phyloP scores from a whole-genome alignment of 2,113 vertebrate genomes.

The Arenaria interpres region DNA sequence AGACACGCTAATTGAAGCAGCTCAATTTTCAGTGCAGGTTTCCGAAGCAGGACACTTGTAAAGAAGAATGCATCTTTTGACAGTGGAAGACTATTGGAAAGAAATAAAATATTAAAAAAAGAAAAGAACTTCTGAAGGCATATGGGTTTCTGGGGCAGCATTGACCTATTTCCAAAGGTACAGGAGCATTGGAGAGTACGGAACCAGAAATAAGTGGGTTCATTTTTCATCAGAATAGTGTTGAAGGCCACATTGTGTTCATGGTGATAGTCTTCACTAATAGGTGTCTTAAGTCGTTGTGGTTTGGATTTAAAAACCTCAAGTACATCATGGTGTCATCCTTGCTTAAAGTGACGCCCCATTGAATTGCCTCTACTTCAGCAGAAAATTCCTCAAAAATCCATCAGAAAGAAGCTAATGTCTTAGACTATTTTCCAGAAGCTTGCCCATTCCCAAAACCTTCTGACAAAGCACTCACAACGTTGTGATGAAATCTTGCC shows the following conservation, averaged over 20 bases:
- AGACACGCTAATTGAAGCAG: background rate
- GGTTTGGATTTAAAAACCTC: background rate
- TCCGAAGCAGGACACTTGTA: background rate
- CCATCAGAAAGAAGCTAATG: background rate
- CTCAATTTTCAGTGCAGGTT: slow-evolving; percentile 12
- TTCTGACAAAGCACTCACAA: background rate
- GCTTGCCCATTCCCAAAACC: background rate
- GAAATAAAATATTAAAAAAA: background rate
- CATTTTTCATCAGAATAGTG: background rate
- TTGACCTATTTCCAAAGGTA: background rate
- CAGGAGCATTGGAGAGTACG: background rate
- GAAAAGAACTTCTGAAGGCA: background rate
- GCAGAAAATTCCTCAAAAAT: background rate
- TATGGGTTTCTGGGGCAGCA: background rate
- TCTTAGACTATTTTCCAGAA: background rate
- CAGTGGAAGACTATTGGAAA: background rate
- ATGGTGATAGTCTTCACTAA: background rate
- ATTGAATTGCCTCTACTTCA: background rate
- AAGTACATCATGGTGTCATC: background rate
- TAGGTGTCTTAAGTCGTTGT: background rate
- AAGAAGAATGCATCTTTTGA: background rate
- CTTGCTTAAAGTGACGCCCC: background rate
- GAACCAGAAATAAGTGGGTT: background rate
- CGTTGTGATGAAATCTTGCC: background rate
- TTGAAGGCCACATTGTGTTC: background rate